Evolutionary conservation across 2,888 invertebrate genomes (phyloP), one percentile per base, ranked within the genome.

Genomic region (Mongoloraphidia duomilia): DNA sequence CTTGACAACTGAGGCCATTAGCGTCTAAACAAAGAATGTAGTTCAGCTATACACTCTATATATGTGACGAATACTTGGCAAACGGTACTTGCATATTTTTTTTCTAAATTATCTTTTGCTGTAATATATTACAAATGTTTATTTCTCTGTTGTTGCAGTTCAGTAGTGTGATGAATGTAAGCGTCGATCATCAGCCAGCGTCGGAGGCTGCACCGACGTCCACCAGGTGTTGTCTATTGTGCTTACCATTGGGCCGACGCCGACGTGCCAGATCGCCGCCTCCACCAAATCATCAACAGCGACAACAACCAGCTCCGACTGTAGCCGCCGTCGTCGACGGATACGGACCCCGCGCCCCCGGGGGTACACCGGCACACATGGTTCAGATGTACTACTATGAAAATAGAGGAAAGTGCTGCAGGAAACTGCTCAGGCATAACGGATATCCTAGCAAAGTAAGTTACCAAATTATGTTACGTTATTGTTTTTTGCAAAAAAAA

Each of bases 331-430:
- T 26, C 26, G 26, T 26, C 26, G 26, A 42, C 50, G 40, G 50
- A 50, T n/a, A 51, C 56, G 26, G 26, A 26, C 26, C 26, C 26
- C 26, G 26, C 26, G 26, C 26, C 6, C 26, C 26, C 26, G 54
- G 52, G 54, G 50, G 49, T 52, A 56, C 51, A 56, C 61, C 57
- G 62, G 61, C 64, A 50, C 65, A 65, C 51, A 74, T 75, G 74
- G 75, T 76, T 52, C 80, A 80, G 65, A 73, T 80, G 69, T 79
- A 80, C 65, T 81, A 81, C 64, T 80, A 80, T 60, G 87, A 87
- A 68, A 85, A 82, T 59, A 76, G 84, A 54, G 87, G 87, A 54
- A 84, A 85, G 65, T 85, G 84, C 67, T 86, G 86, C 69, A 80
- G 82, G 62, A 87, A 86, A 68, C 72, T 88, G 56, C 77, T 88